These are phyloP conservation scores for Dissostichus mawsoni DNA, from an alignment of 2,113 vertebrate genomes.

Conservation along the genomic window DNA sequence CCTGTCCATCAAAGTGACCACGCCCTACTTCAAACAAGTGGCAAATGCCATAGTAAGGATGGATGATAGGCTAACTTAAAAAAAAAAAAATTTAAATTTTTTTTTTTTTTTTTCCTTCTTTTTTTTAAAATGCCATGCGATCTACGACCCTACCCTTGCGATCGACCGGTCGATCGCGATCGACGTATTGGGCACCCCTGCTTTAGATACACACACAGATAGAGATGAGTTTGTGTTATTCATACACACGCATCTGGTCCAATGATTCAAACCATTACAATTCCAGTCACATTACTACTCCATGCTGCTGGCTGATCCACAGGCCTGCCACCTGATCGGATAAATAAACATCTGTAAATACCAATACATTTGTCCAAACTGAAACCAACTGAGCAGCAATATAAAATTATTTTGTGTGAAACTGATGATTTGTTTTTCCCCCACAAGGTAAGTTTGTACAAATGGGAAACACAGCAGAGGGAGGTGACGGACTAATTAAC, in stretches of 20 bases:
- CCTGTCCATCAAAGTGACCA: too few species aligned
- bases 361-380: neutral
- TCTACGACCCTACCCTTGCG: too few species aligned
- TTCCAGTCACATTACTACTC: slow-evolving; percentile 17
- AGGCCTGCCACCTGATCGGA: neutral
- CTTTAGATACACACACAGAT: neutral
- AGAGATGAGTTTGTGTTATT: neutral
- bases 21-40: too few species aligned
- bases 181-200: too few species aligned
- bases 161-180: too few species aligned
- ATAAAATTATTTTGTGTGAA: slow-evolving; percentile 8
- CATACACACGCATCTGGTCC: neutral
- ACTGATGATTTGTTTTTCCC: slow-evolving; percentile 28
- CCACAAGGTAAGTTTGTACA: slow-evolving; percentile 19
- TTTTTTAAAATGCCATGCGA: too few species aligned
- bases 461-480: slow-evolving; percentile 34
- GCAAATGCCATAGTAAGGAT: too few species aligned
- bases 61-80: too few species aligned
- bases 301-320: slow-evolving; percentile 1
- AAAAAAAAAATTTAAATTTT: too few species aligned
- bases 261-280: slow-evolving; percentile 14
- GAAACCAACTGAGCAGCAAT: neutral
- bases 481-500: slow-evolving; percentile 55
- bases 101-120: too few species aligned
- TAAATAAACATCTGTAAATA: neutral